Base-by-base conservation (phyloP, 2,797 vertebrate species). In the Sebastes matsubarae region DNA sequence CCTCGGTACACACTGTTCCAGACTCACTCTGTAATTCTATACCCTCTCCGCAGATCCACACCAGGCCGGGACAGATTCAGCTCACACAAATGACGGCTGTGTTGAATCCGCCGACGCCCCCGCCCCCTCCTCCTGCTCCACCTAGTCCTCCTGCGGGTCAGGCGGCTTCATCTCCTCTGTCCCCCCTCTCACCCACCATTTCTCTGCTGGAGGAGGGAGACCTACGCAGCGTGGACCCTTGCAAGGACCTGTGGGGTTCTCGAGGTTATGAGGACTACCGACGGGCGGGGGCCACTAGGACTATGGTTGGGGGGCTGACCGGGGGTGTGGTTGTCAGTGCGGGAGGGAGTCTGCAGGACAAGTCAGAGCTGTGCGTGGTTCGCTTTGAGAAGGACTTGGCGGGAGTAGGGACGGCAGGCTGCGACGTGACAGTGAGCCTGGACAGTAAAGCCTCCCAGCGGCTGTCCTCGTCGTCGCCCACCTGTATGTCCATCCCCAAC, bases 191-290 rank as follows among this genome's bases (percentile, higher is more conserved):
- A 55, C 94, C 97, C 89, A 89, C 96, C 57, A 94, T 97, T 71
- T 96, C 95, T 1, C 94, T 97, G 85, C 92, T 96, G 67, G 93
- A 97, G 30, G 96, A 97, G 79, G 96, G 95, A 2, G 97, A 98
- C 78, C 93, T 97, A 42, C 96, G 93, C 72, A 96, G 92, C 13
- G 95, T 97, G 80, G 96, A 95, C 93, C 95, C 94, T 61, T 97
- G 96, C 91, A 91, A 97, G 86, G 95, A 96, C 92, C 87, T 97
- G 80, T 98, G 97, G 97, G 96, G 95, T 14, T 96, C 96, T 34
- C 96, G 95, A 2, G 97, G 96, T 54, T 98, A 98, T 1, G 97
- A 96, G 92, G 97, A 98, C 86, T 98, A 98, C 87, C 90, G 97
- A 22, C 93, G 96, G 13, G 95, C 97, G 0, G 96, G 95, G 13